Evolutionary conservation across 2,888 invertebrate species (phyloP), one percentile per base, ranked within the genome.

Genomic region (Exocentrus adspersus): DNA sequence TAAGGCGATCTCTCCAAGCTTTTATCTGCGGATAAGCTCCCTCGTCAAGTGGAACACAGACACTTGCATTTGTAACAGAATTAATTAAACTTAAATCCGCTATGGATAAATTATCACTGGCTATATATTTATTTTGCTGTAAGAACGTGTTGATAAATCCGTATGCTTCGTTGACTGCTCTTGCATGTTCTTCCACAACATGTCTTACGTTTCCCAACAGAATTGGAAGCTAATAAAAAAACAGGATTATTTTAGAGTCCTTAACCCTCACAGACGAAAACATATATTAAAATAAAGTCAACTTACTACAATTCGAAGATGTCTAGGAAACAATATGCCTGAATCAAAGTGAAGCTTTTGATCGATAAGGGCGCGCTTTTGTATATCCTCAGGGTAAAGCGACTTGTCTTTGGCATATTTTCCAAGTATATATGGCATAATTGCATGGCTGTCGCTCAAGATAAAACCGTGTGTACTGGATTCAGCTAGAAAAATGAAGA

Each of bases 101-200:
- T 16, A 79, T 70, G 2, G 76, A 75, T 21, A 78, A 30, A 7
- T 80, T 75, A 45, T 86, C 81, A 0, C 84, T 85, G 16, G 86
- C 86, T 56, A 86, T 77, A 77, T 83, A 88, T 41, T 84, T 80
- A 0, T 82, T 80, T 5, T 79, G 81, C 6, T 78, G 78, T 0
- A 87, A 80, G 65, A 84, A 86, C 1, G 70, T 75, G 65, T 87
- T 86, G 16, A 86, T 52, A 58, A 83, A 83, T 0, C 71, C 79
- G 45, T 86, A 83, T 0, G 81, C 82, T 67, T 86, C 84, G 6
- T 78, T 75, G 16, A 86, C 74, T 52, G 79, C 75, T 53, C 80
- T 78, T 82, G 19, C 78, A 21, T 42, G 14, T 17, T 56, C 28
- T 20, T 57, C 42, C 9, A 48, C 12, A 37, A 62, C 28, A 1